A percentile compares a stretch with the other conserved stretches of the same genome.
Conservation (phyloP, 1,140 invertebrate species). For the Ceratosolen fusciceps region DNA sequence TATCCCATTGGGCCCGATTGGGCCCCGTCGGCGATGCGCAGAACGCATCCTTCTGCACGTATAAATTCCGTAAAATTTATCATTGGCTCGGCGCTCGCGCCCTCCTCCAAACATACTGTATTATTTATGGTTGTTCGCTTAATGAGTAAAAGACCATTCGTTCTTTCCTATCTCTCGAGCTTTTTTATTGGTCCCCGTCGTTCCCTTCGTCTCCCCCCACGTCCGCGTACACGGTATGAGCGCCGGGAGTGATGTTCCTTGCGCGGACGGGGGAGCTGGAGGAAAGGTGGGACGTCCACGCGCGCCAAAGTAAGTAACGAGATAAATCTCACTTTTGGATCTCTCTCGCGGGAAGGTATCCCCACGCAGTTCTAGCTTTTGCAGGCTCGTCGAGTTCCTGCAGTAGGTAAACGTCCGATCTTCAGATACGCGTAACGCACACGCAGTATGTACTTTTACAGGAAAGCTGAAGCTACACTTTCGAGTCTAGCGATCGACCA, state of each 20-base stretch:
- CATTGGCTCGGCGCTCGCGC: constrained; percentile 41
- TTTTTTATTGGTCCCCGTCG: neutral
- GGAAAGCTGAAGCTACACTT: constrained; percentile 16
- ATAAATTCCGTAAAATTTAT: constrained; percentile 55
- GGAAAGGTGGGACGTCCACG: neutral
- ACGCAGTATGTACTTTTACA: constrained; percentile 18
- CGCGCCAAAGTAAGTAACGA: constrained; percentile 53
- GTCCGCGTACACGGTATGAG: neutral
- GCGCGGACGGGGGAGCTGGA: neutral
- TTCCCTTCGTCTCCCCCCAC: constrained; percentile 10
- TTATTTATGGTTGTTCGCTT: constrained; percentile 57
- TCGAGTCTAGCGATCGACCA: constrained; percentile 37
- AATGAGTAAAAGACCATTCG: constrained; percentile 56
- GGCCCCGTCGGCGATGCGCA: too few relatives aligned
- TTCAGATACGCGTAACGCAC: constrained; percentile 43
- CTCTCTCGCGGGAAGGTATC: constrained; percentile 53
- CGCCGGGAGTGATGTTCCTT: neutral
- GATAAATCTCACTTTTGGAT: constrained; percentile 61
- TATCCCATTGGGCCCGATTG: too few relatives aligned
- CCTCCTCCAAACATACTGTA: constrained; percentile 50
- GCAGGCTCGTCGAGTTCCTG: constrained; percentile 18
- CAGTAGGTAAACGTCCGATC: constrained; percentile 41
- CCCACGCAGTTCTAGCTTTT: constrained; percentile 33
- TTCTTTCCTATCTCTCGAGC: constrained; percentile 49
- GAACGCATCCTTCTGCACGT: neutral